Evolutionary conservation across 2,888 invertebrate species (phyloP).

Genomic region (Trisateles emortualis): DNA sequence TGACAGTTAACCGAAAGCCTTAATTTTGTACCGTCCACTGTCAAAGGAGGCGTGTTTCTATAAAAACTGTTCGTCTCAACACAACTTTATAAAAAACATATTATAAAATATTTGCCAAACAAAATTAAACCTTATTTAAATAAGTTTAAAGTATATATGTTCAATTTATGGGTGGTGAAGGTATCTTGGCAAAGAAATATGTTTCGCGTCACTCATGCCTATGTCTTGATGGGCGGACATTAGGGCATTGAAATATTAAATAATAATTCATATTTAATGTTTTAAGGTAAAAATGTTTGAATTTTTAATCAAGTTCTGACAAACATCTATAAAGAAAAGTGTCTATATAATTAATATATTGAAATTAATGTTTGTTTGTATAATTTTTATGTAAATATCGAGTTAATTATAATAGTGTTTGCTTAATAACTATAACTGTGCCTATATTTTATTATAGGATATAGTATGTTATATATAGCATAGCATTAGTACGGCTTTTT

Average conservation of each 20-base stretch:
- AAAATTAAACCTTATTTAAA: rapidly evolving
- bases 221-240: slow-evolving; percentile 70
- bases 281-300: slow-evolving; percentile 45
- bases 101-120: too few relatives aligned
- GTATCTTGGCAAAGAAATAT: slow-evolving; percentile 49
- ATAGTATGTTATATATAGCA: too few relatives aligned
- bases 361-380: slow-evolving; percentile 30
- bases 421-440: slow-evolving; percentile 8
- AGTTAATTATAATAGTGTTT: slow-evolving; percentile 17
- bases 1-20: slow-evolving; percentile 72
- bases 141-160: not conserved
- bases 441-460: not conserved
- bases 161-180: not conserved
- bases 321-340: slow-evolving; percentile 31
- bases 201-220: slow-evolving; percentile 63
- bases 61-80: slow-evolving; percentile 52
- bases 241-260: slow-evolving; percentile 55
- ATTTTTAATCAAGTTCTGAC: slow-evolving; percentile 45
- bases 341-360: slow-evolving; percentile 36
- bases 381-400: slow-evolving; percentile 35
- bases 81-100: slow-evolving; percentile 51
- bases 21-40: slow-evolving; percentile 64
- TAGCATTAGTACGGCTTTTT: too few relatives aligned
- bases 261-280: slow-evolving; percentile 50
- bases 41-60: slow-evolving; percentile 60